Evolutionary conservation across 1,140 invertebrate species (phyloP).

Genomic region (Choristoneura fumiferana): DNA sequence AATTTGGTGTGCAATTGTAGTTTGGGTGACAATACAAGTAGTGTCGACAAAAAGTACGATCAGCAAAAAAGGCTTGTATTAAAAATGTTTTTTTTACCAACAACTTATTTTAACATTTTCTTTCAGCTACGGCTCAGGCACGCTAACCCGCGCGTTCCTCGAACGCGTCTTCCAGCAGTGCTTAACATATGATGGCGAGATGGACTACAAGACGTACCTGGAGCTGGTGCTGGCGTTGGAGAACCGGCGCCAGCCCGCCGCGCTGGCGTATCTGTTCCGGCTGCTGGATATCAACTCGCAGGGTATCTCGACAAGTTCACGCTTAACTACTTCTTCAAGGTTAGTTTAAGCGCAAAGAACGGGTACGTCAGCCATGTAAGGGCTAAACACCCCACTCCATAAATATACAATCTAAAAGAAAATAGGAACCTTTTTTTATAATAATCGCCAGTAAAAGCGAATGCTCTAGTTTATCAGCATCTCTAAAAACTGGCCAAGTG

Average conservation of each 20-base stretch:
- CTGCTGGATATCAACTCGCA: slow-evolving; percentile 94
- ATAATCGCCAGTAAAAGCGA: too few relatives aligned
- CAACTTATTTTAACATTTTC: slow-evolving; percentile 8
- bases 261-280: slow-evolving; percentile 94
- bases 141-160: slow-evolving; percentile 94
- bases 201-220: slow-evolving; percentile 98
- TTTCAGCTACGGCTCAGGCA: slow-evolving; percentile 92
- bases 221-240: slow-evolving; percentile 97
- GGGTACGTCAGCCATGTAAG: too few relatives aligned
- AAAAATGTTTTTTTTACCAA: too few relatives aligned
- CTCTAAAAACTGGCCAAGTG: too few relatives aligned
- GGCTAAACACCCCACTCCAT: too few relatives aligned
- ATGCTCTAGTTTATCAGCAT: too few relatives aligned
- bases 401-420: too few relatives aligned
- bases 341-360: slow-evolving; percentile 44
- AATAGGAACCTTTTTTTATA: too few relatives aligned
- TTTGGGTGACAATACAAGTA: too few relatives aligned
- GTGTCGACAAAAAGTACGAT: too few relatives aligned
- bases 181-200: slow-evolving; percentile 96
- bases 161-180: slow-evolving; percentile 97
- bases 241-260: slow-evolving; percentile 94
- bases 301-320: slow-evolving; percentile 95
- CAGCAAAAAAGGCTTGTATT: too few relatives aligned
- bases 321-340: slow-evolving; percentile 95
- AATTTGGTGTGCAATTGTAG: too few relatives aligned